Conservation (phyloP, 2,797 vertebrate species). For the Megaceryle alcyon region DNA sequence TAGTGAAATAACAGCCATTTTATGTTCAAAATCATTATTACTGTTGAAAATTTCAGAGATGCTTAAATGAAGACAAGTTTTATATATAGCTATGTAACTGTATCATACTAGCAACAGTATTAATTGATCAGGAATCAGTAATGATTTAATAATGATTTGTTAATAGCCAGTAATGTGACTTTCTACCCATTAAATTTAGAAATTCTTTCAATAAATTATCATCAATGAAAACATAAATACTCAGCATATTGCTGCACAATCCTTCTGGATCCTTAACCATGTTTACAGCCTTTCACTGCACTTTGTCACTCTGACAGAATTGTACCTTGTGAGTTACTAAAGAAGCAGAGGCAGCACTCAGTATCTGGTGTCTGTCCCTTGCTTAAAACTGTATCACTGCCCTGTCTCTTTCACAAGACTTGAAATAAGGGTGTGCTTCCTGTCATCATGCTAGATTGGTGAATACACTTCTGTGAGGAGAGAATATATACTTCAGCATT, state of each 20-base stretch:
- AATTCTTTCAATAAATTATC: not conserved
- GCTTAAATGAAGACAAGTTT: not conserved
- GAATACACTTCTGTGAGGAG: not conserved
- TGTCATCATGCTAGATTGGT: not conserved
- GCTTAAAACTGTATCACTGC: not conserved
- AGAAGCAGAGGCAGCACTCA: not conserved
- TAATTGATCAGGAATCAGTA: not conserved
- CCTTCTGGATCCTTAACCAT: not conserved
- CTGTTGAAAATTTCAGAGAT: not conserved
- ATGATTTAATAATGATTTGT: not conserved
- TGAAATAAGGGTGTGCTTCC: not conserved
- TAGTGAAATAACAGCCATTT: not conserved
- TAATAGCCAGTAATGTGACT: not conserved
- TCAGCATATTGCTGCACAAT: not conserved
- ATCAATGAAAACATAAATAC: not conserved
- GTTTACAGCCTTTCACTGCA: not conserved
- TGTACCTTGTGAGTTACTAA: accelerated
- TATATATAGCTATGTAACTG: not conserved
- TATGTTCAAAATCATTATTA: not conserved
- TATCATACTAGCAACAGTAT: not conserved
- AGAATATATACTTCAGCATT: accelerated
- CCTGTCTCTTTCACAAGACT: not conserved
- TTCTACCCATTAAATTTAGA: not conserved
- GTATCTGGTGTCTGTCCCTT: not conserved
- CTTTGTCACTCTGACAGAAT: not conserved